Evolutionary conservation across 2,888 invertebrate species (phyloP), one percentile per base, ranked within the genome.

Genomic region (Amphimallon solstitiale): DNA sequence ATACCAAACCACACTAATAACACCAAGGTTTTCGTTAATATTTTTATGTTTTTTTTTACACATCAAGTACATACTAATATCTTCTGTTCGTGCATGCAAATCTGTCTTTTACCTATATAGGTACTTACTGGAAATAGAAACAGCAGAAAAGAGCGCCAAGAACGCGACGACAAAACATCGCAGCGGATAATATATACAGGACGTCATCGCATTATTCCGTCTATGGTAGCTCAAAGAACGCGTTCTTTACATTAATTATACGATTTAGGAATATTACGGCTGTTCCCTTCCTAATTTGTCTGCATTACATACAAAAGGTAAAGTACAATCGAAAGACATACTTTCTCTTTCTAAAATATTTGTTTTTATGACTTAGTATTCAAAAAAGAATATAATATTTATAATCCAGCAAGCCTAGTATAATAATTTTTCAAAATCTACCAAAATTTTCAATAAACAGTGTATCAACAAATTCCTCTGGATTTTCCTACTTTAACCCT

Each of bases 161-260:
- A 19, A 46, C 45, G 45, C 7, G 29, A 29, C 19, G 19, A 23
- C 48, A 49, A 49, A 49, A 29, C 29, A 29, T 29, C 12, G 48
- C 12, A 29, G 14, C 40, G 43, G 9, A 56, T 56, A 56, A 56
- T 19, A 40, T 43, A 56, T 40, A 40, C 56, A 12, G 40, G 40
- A 56, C 40, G 29, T 23, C 38, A 56, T 43, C 21, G 56, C 56
- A 43, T 56, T 56, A 56, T 56, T 14, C 56, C 56, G 38, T 56
- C 38, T 56, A 56, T 14, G 56, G 56, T 37, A 40, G 19, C 56
- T 23, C 43, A 56, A 56, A 40, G 56, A 37, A 14, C 56, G 56
- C 56, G 14, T 38, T 29, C 12, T 15, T 7, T 15, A 19, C 38
- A 56, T 40, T 56, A 56, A 56, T 56, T 56, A 56, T 56, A 40